Percentiles rank a stretch among this genome's conserved stretches.
Conservation (phyloP, 1,140 invertebrate species). For the Listronotus oregonensis region DNA sequence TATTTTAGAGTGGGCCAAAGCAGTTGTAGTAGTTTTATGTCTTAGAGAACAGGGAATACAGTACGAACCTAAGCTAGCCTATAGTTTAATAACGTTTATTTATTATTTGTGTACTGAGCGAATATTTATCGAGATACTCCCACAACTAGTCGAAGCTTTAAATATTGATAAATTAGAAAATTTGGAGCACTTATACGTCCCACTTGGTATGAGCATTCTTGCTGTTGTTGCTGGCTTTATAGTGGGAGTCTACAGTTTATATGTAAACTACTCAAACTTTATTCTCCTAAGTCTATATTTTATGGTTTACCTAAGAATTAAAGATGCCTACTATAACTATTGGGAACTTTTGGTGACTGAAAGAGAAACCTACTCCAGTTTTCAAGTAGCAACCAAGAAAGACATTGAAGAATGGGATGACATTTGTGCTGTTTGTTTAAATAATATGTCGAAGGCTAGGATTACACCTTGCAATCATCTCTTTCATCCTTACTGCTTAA, state of each 20-base stretch:
- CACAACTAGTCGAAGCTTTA: slow-evolving; percentile 59
- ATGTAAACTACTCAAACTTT: slow-evolving; percentile 36
- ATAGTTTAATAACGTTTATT: slow-evolving; percentile 66
- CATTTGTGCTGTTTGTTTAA: slow-evolving; percentile 75
- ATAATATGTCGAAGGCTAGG: slow-evolving; percentile 67
- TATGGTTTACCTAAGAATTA: slow-evolving; percentile 67
- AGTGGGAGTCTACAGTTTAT: slow-evolving; percentile 28
- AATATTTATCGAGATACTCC: slow-evolving; percentile 66
- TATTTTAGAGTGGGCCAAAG: slow-evolving; percentile 79
- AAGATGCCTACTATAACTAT: slow-evolving; percentile 64
- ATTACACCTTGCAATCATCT: slow-evolving; percentile 76
- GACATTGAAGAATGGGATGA: slow-evolving; percentile 72
- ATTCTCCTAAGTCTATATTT: slow-evolving; percentile 64
- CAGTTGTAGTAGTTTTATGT: slow-evolving; percentile 72
- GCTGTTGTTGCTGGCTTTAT: slow-evolving; percentile 57
- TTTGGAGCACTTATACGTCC: slow-evolving; percentile 68
- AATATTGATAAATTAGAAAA: slow-evolving; percentile 66
- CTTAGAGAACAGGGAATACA: slow-evolving; percentile 76
- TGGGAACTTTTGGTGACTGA: slow-evolving; percentile 63
- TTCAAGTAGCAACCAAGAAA: slow-evolving; percentile 65
- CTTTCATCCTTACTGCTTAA: slow-evolving; percentile 75
- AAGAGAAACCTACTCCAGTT: slow-evolving; percentile 63
- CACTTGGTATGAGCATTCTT: slow-evolving; percentile 63
- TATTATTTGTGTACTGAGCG: slow-evolving; percentile 65
- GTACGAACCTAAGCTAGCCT: slow-evolving; percentile 67